Evolutionary conservation across 2,113 vertebrate genomes (phyloP).

Genomic region (Dromiciops gliroides): DNA sequence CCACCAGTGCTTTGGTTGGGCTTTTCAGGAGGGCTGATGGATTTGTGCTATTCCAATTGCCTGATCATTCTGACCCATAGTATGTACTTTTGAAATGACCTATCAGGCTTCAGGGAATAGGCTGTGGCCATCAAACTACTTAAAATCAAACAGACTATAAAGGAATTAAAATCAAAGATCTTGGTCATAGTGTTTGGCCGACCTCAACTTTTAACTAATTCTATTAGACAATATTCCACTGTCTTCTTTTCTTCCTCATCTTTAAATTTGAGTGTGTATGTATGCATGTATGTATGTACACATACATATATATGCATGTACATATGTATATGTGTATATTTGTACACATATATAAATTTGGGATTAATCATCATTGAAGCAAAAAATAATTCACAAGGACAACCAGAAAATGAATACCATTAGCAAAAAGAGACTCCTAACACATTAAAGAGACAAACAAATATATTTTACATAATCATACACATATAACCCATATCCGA

Average conservation of each 20-base stretch:
- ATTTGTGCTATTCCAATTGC: neutral
- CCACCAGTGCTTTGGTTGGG: neutral
- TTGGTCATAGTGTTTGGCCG: neutral
- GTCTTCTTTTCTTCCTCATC: neutral
- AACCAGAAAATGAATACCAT: neutral
- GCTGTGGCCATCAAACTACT: neutral
- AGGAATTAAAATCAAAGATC: neutral
- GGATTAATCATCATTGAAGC: neutral
- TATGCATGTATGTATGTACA: too few species aligned
- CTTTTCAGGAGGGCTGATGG: neutral
- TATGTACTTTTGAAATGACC: neutral
- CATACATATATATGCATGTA: too few species aligned
- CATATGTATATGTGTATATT: too few species aligned
- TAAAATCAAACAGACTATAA: neutral
- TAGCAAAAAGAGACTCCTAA: constrained; percentile 22
- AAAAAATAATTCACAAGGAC: neutral
- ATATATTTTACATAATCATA: too few species aligned
- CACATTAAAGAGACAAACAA: neutral
- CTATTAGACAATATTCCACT: neutral
- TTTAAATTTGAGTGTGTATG: neutral
- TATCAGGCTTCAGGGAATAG: neutral
- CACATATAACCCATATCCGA: too few species aligned
- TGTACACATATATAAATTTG: neutral
- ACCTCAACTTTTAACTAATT: neutral
- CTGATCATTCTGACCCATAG: neutral